phyloP scores from a whole-genome alignment of 53 echinoderm and acorn worm genomes.

The Crossaster papposus region DNA sequence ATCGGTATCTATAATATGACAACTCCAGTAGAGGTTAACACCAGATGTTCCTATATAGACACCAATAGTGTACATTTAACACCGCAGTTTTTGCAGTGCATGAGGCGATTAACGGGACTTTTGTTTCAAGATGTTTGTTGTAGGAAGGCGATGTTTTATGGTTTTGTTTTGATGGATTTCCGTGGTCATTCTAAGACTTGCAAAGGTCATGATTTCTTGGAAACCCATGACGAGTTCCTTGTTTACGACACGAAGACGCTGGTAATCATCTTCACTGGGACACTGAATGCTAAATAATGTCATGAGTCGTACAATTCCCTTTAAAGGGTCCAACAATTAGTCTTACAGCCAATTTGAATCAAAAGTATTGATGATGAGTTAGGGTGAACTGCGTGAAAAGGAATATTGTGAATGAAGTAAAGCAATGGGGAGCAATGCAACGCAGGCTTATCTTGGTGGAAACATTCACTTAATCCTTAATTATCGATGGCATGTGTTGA shows the following conservation, averaged over 20 bases:
- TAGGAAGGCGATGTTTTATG: background rate
- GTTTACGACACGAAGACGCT: background rate
- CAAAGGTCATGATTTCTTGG: background rate
- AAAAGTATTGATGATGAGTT: too few relatives aligned
- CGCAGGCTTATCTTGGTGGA: too few relatives aligned
- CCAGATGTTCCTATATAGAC: too few relatives aligned
- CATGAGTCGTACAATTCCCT: background rate
- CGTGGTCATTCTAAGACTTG: background rate
- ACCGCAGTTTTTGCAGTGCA: too few relatives aligned
- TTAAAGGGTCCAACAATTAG: background rate
- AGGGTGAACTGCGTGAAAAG: too few relatives aligned
- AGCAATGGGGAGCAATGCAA: too few relatives aligned
- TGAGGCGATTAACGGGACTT: background rate
- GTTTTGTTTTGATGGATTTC: constrained; percentile 3
- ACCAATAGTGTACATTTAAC: too few relatives aligned
- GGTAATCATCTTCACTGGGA: background rate
- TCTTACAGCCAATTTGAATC: background rate
- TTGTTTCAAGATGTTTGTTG: background rate
- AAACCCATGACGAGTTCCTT: background rate
- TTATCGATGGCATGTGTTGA: too few relatives aligned
- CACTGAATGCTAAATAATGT: background rate
- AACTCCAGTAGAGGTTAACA: too few relatives aligned
- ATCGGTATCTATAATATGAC: too few relatives aligned
- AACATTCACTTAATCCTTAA: too few relatives aligned
- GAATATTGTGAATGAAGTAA: too few relatives aligned